Conservation (phyloP, 2,797 vertebrate genomes). For the Serranus cabrilla region DNA sequence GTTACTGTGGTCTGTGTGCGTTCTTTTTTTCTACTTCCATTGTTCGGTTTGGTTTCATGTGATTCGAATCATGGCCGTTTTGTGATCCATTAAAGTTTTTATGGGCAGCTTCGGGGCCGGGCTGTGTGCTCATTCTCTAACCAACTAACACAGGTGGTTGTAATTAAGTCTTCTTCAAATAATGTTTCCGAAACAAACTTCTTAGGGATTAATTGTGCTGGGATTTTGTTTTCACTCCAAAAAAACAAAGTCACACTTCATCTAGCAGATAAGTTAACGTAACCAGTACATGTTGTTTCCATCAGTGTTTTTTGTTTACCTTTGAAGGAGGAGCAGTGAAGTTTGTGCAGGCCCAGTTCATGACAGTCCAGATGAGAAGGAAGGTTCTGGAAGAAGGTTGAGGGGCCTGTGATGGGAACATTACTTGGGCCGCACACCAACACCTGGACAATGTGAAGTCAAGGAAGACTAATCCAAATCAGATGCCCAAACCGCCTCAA, state of each 20-base stretch:
- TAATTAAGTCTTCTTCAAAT: conserved; percentile 25
- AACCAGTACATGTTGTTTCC: conserved; percentile 14
- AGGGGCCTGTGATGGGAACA: conserved; percentile 73
- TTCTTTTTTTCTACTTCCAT: background rate
- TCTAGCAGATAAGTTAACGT: background rate
- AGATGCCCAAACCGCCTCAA: background rate
- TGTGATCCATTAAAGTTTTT: conserved; percentile 45
- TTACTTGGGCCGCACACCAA: conserved; percentile 82
- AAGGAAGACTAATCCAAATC: conserved; percentile 64
- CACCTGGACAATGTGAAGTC: conserved; percentile 73
- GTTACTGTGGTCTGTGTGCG: conserved; percentile 3
- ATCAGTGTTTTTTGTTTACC: conserved; percentile 60
- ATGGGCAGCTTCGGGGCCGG: conserved; percentile 11
- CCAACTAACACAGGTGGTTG: conserved; percentile 41
- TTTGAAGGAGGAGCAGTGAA: conserved; percentile 56
- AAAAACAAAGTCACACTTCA: background rate
- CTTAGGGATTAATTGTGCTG: conserved; percentile 36
- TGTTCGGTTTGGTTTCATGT: conserved; percentile 25
- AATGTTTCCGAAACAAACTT: conserved; percentile 12
- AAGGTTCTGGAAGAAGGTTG: conserved; percentile 77
- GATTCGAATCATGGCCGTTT: conserved; percentile 33
- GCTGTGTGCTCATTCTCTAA: conserved; percentile 15
- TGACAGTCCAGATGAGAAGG: conserved; percentile 70
- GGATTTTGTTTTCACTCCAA: background rate
- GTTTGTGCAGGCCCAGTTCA: conserved; percentile 68